Evolutionary conservation across 2,888 invertebrate genomes (phyloP).

Genomic region (Caenorhabditis macrosperma): DNA sequence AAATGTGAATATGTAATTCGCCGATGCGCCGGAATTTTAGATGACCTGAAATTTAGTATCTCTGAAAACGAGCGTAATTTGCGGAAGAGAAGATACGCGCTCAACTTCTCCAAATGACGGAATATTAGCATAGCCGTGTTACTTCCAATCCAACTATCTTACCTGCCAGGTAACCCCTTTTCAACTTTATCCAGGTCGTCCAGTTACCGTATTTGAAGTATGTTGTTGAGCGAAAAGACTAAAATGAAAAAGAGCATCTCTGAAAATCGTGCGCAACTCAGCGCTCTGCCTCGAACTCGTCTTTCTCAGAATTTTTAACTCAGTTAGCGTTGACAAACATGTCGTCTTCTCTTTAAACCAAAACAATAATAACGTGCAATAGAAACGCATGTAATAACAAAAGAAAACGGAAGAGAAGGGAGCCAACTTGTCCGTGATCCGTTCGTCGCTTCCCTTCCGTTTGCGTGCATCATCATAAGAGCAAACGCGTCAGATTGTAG

Average conservation of each 20-base stretch:
- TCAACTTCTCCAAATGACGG: constrained; percentile 26
- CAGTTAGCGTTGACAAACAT: constrained; percentile 38
- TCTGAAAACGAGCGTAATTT: constrained; percentile 34
- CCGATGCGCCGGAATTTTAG: constrained; percentile 47
- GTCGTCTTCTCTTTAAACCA: constrained; percentile 23
- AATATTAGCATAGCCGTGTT: background rate
- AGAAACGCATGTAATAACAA: constrained; percentile 31
- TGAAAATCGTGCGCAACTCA: background rate
- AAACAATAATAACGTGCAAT: constrained; percentile 49
- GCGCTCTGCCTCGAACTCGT: constrained; percentile 16
- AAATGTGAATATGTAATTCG: constrained; percentile 33
- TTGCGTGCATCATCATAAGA: constrained; percentile 15
- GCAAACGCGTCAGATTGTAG: constrained; percentile 17
- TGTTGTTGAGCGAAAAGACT: background rate
- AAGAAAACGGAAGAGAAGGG: constrained; percentile 16
- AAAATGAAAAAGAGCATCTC: background rate
- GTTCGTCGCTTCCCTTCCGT: constrained; percentile 20
- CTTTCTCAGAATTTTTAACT: constrained; percentile 42
- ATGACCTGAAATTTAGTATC: constrained; percentile 39
- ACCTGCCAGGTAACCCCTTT: constrained; percentile 15
- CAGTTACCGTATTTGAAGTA: background rate
- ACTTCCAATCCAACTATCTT: background rate
- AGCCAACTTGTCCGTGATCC: constrained; percentile 27
- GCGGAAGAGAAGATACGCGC: constrained; percentile 21
- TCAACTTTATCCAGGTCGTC: background rate